Evolutionary conservation across 1,140 invertebrate genomes (phyloP), one percentile per base, ranked within the genome.

Genomic region (Drosophila yakuba): DNA sequence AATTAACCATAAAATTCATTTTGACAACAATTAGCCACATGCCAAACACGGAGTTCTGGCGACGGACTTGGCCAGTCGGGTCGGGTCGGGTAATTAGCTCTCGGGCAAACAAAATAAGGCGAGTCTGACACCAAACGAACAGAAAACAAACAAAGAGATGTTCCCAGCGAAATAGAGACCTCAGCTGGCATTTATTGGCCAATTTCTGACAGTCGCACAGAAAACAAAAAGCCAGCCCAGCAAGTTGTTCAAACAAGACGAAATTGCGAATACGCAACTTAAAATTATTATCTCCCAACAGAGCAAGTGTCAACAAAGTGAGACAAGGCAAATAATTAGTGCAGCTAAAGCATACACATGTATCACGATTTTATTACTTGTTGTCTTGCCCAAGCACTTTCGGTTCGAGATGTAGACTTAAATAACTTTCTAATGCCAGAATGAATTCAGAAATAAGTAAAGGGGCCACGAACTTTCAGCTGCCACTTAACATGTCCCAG

Each of bases 1-100:
- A 88, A 86, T 88, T 78, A 82, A 48, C 52, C 74, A 69, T 78
- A 71, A 73, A 79, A 74, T 69, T 47, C 56, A 58, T 68, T 62
- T 61, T 47, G 74, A 25, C 57, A 69, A 69, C 74, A 77, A 77
- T 77, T 77, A 77, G 74, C 54, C 54, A 58, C 60, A 74, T 41
- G 62, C 41, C 58, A 50, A 58, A 58, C 51, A 57, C 56, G 62
- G 50, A 51, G 44, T 73, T 62, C 28, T 55, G 55, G 58, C 51
- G 74, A 51, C 35, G 35, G 28, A 56, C 73, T 44, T 43, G 36
- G 72, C 28, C 43, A 36, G 45, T 50, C 36, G 39, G 64, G 44
- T 60, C 60, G 51, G 44, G 32, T 60, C 60, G 51, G 44, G 32
- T 80, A 48, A 80, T 80, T 57, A 71, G 60, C 56, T 44, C 4